These are phyloP conservation scores for Taphrorychus bicolor DNA, from an alignment of 2,888 invertebrate genomes.

Conservation along the genomic window DNA sequence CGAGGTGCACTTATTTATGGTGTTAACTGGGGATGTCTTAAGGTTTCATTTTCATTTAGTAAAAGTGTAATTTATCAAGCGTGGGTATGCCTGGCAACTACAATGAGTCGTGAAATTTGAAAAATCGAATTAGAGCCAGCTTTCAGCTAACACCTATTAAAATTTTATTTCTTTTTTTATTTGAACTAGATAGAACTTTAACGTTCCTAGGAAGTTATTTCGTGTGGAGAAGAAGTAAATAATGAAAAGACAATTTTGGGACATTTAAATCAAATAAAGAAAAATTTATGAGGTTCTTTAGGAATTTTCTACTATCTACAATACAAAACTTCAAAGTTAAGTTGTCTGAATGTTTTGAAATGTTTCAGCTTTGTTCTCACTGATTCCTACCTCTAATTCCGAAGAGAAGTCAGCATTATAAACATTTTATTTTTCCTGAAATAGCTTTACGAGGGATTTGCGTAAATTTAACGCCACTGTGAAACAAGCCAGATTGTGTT, in stretches of 20 bases:
- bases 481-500: too few species aligned
- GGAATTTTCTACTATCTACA: too few species aligned
- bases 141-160: neutral
- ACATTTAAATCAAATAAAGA: neutral
- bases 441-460: too few species aligned
- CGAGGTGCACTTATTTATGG: conserved; percentile 4
- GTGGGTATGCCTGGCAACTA: neutral
- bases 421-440: neutral
- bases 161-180: neutral
- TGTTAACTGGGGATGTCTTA: conserved; percentile 7
- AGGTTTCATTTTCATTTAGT: neutral
- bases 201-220: neutral
- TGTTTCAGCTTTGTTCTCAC: too few species aligned
- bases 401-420: neutral
- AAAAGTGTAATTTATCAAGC: too few species aligned
- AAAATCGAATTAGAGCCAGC: neutral
- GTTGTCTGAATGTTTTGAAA: too few species aligned
- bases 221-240: neutral
- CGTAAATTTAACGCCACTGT: too few species aligned
- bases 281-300: too few species aligned
- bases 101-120: neutral
- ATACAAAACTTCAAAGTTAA: too few species aligned
- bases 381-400: neutral
- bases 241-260: neutral
- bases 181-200: neutral